A percentile compares a stretch with the other conserved stretches of the same genome.
Conservation (phyloP, 2,113 vertebrate species). For the Cichladusa arquata region DNA sequence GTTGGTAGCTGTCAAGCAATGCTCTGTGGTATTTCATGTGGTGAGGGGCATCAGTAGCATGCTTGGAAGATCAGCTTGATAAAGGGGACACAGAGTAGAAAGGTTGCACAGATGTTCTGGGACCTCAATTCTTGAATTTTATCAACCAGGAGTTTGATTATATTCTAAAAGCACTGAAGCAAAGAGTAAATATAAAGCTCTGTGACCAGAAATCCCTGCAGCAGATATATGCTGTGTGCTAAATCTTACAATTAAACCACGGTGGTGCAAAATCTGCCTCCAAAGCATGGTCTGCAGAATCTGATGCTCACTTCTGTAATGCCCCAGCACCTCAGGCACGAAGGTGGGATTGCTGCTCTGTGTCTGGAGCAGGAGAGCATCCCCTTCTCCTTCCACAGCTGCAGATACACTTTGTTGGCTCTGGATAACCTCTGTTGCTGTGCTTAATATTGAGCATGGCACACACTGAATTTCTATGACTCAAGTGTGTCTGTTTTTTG, state of each 20-base stretch:
- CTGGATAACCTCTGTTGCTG: not conserved
- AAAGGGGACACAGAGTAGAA: not conserved
- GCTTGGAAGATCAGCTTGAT: slow-evolving; percentile 52
- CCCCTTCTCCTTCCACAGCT: not conserved
- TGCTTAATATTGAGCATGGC: not conserved
- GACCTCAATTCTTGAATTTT: slow-evolving; percentile 19
- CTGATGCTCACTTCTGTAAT: not conserved
- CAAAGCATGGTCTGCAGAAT: not conserved
- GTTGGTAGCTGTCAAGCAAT: slow-evolving; percentile 5
- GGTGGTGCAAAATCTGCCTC: not conserved
- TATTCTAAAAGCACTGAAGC: slow-evolving; percentile 43
- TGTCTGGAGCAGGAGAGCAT: not conserved
- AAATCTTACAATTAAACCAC: not conserved
- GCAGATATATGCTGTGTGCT: not conserved
- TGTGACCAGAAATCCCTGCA: slow-evolving; percentile 52
- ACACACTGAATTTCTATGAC: not conserved
- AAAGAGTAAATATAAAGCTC: slow-evolving; percentile 59
- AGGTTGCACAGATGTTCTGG: slow-evolving; percentile 61
- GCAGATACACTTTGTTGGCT: not conserved
- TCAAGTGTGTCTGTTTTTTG: not conserved
- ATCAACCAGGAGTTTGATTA: slow-evolving; percentile 22
- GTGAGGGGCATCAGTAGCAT: not conserved
- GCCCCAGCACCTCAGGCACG: not conserved
- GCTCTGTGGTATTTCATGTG: not conserved
- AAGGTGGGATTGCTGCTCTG: not conserved